phyloP scores from a whole-genome alignment of 1,140 invertebrate species.

The Eurosta solidaginis region DNA sequence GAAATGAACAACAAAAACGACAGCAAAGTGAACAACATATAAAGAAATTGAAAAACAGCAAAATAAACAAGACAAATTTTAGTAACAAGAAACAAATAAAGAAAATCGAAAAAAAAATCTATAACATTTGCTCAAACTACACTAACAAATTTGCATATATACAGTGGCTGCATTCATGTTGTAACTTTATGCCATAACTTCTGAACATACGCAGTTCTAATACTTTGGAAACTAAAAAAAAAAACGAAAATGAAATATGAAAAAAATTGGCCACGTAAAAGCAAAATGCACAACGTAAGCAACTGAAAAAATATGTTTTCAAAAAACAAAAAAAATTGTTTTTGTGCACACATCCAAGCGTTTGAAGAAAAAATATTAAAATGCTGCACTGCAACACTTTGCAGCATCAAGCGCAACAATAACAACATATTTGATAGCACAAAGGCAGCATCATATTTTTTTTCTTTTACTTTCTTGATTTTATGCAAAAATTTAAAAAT shows the following conservation, averaged over 20 bases:
- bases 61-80: background rate
- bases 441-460: too few species aligned
- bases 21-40: background rate
- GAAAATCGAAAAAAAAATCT: too few species aligned
- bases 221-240: background rate
- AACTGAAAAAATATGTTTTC: constrained; percentile 1
- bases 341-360: too few species aligned
- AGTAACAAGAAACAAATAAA: too few species aligned
- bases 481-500: background rate
- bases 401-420: too few species aligned
- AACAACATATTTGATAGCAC: background rate
- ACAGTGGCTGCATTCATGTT: background rate
- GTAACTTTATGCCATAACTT: background rate
- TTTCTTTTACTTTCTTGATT: too few species aligned
- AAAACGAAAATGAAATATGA: background rate
- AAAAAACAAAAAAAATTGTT: constrained; percentile 8
- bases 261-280: background rate
- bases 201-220: background rate
- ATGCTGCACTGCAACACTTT: background rate
- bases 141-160: background rate
- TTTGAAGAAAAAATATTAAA: constrained; percentile 10
- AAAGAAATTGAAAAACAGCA: background rate
- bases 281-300: background rate
- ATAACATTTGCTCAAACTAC: too few species aligned
- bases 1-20: background rate